Evolutionary conservation across 2,888 invertebrate genomes (phyloP), one percentile per base, ranked within the genome.

Genomic region (Serrognathus titanus): DNA sequence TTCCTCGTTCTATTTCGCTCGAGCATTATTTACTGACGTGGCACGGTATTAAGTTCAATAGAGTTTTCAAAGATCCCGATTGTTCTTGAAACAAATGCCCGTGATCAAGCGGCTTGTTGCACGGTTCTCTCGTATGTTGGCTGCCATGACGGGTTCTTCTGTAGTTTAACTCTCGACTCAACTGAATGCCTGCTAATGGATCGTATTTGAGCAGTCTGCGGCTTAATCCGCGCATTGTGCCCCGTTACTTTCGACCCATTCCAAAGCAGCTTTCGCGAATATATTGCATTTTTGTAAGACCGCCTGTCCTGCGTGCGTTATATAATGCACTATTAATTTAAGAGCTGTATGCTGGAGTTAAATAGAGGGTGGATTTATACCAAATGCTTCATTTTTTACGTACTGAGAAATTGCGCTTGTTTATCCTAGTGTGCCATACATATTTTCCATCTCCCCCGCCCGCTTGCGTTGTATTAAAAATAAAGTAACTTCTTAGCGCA

Each of bases 31-130:
- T 43, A 43, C 43, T 11, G 43, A 39, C 39, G 39, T 16, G 16
- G 43, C 43, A 43, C 13, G 20, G 43, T 43, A 16, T 43, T 43
- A 43, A 9, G 43, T 43, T 43, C 43, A 11, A 43, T 43, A 43
- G 16, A 43, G 43, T 43, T 43, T 43, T 9, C 6, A 43, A 16
- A 43, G 43, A 43, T 10, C 20, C 20, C 43, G 20, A 43, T 43
- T 43, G 43, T 43, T 43, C 43, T 43, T 43, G 43, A 43, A 43
- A 43, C 43, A 43, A 43, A 43, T 43, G 43, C 43, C 43, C 12
- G 43, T 43, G 43, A 43, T 43, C 43, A 43, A 43, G 43, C 43
- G 43, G 43, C 43, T 43, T 43, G 43, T 43, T 13, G 10, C 20
- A 43, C 11, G n/a, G 5, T 12, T 4, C 11, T 39, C 24, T 39